Conservation (phyloP, 2,113 vertebrate genomes). For the Mus spicilegus region DNA sequence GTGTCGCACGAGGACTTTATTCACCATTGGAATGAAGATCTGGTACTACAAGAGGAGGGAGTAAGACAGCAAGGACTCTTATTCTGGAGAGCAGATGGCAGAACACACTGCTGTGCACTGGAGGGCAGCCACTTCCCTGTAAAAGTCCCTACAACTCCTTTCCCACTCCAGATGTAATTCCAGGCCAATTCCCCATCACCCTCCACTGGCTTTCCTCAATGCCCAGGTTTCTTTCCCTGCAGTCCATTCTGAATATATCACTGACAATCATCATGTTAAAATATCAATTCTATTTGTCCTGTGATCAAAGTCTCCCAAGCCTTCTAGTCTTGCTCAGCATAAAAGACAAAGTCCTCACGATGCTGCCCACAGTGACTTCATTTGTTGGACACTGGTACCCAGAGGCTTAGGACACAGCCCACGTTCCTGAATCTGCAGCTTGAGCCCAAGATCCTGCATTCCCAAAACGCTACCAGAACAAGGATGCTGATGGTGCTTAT, state of each 20-base stretch:
- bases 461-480: neutral
- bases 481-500: neutral
- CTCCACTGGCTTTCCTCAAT: neutral
- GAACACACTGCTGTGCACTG: neutral
- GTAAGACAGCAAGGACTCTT: neutral
- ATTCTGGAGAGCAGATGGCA: neutral
- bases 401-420: neutral
- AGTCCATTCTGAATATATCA: neutral
- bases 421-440: neutral
- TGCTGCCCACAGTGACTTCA: neutral
- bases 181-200: neutral
- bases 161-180: too few relatives aligned
- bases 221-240: neutral
- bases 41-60: conserved; percentile 92
- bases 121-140: neutral
- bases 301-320: neutral
- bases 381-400: neutral
- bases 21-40: conserved; percentile 99
- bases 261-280: neutral
- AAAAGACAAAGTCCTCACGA: neutral
- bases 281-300: neutral
- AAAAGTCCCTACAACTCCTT: neutral
- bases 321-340: neutral
- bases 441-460: neutral
- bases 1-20: conserved; percentile 97